A percentile compares a stretch with the other conserved stretches of the same genome.
phyloP scores from a whole-genome alignment of 1,140 invertebrate species.

The Sitobion miscanthi region DNA sequence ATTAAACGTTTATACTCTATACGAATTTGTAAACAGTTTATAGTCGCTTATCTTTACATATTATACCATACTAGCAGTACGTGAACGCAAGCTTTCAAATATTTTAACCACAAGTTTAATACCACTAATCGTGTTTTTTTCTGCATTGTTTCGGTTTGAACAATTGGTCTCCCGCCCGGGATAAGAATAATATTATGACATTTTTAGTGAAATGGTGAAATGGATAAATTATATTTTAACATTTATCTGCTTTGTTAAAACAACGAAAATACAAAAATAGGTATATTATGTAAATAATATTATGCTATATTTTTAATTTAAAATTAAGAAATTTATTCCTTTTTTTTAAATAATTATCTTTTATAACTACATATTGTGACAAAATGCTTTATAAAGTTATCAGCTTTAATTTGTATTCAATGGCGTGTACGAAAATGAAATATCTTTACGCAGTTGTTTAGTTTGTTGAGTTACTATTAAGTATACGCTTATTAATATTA shows the following conservation, averaged over 20 bases:
- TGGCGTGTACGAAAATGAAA: too few relatives aligned
- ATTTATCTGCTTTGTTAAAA: neutral
- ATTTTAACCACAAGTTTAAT: neutral
- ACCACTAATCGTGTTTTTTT: neutral
- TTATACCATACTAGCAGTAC: neutral
- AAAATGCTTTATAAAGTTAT: neutral
- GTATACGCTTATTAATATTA: too few relatives aligned
- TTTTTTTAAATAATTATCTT: neutral
- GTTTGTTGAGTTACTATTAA: neutral
- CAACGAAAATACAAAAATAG: neutral
- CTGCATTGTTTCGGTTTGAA: neutral
- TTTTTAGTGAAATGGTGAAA: neutral
- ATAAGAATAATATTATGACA: neutral
- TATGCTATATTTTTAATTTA: neutral
- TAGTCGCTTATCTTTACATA: neutral
- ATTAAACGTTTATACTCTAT: neutral
- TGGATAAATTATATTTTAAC: neutral
- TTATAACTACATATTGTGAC: neutral
- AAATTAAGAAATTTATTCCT: neutral
- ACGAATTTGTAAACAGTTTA: neutral
- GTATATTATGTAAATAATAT: neutral
- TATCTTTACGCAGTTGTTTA: too few relatives aligned
- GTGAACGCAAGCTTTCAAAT: neutral
- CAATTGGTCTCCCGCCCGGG: neutral
- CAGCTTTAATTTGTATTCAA: neutral